These are phyloP conservation scores for Bujurquina vittata DNA, from an alignment of 2,113 vertebrate species.

Conservation along the genomic window DNA sequence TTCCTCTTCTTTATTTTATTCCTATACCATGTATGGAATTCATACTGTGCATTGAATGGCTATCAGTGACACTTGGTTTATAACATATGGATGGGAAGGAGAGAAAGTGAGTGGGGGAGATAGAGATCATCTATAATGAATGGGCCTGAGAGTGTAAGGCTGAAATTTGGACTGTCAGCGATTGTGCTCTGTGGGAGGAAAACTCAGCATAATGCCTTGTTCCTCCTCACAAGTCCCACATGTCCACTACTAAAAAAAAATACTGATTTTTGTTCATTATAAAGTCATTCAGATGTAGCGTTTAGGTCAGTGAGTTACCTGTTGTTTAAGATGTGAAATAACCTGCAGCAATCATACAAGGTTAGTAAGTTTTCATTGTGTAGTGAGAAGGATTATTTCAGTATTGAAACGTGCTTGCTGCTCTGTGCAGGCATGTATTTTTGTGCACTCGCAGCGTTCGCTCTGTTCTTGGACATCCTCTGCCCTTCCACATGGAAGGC, in stretches of 20 bases:
- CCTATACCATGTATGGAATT: background rate
- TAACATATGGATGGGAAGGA: background rate
- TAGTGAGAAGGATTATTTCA: background rate
- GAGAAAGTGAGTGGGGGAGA: background rate
- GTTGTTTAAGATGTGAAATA: background rate
- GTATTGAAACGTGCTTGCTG: background rate
- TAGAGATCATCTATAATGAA: slow-evolving; percentile 35
- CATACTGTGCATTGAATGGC: background rate
- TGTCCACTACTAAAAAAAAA: background rate
- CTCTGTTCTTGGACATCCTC: background rate
- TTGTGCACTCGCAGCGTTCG: background rate
- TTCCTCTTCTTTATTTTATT: background rate
- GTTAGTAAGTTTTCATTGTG: background rate
- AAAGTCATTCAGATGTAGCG: background rate
- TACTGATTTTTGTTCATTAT: background rate
- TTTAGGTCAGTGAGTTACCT: background rate
- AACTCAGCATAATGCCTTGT: background rate
- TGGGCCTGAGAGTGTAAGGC: slow-evolving; percentile 16
- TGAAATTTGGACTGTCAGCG: slow-evolving; percentile 21
- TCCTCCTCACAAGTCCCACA: background rate
- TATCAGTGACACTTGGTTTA: background rate
- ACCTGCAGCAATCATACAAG: background rate
- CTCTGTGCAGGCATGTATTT: background rate
- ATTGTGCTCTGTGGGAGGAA: slow-evolving; percentile 29
- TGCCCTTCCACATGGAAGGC: background rate